Evolutionary conservation across 2,113 vertebrate species (phyloP).

Genomic region (Ochotona curzoniae): DNA sequence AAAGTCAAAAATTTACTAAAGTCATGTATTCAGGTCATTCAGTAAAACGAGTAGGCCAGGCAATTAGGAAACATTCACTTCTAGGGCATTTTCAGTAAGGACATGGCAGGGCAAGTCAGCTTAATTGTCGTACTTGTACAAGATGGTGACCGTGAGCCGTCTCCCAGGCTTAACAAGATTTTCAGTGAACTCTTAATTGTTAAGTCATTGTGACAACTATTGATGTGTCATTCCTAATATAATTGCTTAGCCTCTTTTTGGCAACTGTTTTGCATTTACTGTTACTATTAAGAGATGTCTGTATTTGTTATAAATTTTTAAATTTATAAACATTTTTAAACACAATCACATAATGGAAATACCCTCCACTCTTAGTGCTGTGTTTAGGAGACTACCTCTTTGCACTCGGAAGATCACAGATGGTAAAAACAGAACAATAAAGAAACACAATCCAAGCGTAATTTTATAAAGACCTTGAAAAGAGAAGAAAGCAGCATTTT

Average conservation of each 20-base stretch:
- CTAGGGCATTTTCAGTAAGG: background rate
- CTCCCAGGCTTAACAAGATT: conserved; percentile 25
- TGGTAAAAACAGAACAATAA: background rate
- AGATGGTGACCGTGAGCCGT: background rate
- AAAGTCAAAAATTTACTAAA: conserved; percentile 12
- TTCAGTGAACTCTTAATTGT: conserved; percentile 68
- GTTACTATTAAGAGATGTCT: conserved; percentile 37
- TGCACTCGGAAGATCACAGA: background rate
- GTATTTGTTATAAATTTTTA: background rate
- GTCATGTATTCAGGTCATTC: background rate
- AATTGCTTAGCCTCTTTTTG: conserved; percentile 51
- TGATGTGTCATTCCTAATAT: conserved; percentile 53
- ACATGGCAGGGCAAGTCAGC: background rate
- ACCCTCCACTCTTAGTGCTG: background rate
- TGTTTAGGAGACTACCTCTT: background rate
- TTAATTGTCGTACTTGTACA: background rate
- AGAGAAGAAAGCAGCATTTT: background rate
- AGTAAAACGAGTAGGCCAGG: background rate
- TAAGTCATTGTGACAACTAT: conserved; percentile 53
- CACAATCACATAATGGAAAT: background rate
- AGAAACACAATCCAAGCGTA: background rate
- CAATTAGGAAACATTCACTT: conserved; percentile 1
- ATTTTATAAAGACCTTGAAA: conserved; percentile 36
- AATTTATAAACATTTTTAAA: conserved; percentile 37
- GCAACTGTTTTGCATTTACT: conserved; percentile 63